phyloP scores from a whole-genome alignment of 2,888 invertebrate species.

The Drosophila subquinaria region DNA sequence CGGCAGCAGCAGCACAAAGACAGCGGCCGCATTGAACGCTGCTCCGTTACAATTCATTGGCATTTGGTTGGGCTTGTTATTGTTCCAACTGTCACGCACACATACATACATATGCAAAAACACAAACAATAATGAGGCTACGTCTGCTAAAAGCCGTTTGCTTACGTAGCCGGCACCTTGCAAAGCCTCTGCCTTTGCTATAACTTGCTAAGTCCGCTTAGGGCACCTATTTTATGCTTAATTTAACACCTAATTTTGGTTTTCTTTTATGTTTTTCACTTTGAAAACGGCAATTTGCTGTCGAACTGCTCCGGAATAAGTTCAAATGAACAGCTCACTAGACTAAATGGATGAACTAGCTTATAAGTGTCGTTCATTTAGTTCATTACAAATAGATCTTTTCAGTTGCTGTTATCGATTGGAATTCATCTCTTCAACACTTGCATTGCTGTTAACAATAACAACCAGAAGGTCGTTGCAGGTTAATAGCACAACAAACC shows the following conservation, averaged over 20 bases:
- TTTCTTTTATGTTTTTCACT: constrained; percentile 73
- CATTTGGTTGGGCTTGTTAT: constrained; percentile 71
- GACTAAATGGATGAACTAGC: neutral
- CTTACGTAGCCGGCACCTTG: constrained; percentile 47
- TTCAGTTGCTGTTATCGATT: neutral
- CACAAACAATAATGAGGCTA: constrained; percentile 44
- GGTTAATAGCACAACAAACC: too few species aligned
- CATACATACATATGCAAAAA: constrained; percentile 33
- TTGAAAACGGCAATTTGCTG: constrained; percentile 56
- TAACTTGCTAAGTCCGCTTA: constrained; percentile 6
- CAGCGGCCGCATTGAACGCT: constrained; percentile 59
- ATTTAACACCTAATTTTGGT: constrained; percentile 35
- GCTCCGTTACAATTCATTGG: constrained; percentile 69
- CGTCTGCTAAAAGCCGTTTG: constrained; percentile 35
- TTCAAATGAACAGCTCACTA: constrained; percentile 5
- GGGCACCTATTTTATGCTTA: constrained; percentile 29
- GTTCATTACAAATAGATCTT: constrained; percentile 1
- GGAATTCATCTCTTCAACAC: too few species aligned
- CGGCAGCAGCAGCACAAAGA: constrained; percentile 61
- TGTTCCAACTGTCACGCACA: constrained; percentile 57
- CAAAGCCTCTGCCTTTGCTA: constrained; percentile 26
- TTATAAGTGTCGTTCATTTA: neutral
- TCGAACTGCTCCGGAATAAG: constrained; percentile 22
- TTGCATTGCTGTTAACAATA: too few species aligned
- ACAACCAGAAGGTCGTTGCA: too few species aligned